Percentiles rank a stretch among this genome's conserved stretches.
Conservation (phyloP, 64 coral and sea anemone species). For the Trachythela sp. region DNA sequence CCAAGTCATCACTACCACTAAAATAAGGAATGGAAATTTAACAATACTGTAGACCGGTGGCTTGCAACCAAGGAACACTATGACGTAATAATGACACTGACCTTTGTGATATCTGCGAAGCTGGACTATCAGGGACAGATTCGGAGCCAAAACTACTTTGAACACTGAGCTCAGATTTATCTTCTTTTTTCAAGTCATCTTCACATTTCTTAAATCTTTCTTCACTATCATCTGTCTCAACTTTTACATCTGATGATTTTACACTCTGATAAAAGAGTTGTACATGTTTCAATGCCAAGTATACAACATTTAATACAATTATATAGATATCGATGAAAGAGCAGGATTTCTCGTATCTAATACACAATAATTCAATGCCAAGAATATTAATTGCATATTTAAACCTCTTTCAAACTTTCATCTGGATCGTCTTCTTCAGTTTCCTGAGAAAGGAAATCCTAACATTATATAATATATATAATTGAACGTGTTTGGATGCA, state of each 20-base stretch:
- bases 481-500: not conserved
- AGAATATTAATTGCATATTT: not conserved
- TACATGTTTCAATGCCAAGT: too few species aligned
- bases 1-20: conserved; percentile 64
- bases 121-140: conserved; percentile 87
- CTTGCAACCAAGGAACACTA: too few species aligned
- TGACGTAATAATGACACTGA: not conserved
- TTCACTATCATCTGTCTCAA: not conserved
- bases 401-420: not conserved
- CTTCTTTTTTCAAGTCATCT: conserved; percentile 15
- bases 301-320: too few species aligned
- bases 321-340: too few species aligned
- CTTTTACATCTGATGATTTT: not conserved
- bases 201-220: conserved; percentile 6
- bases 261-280: not conserved
- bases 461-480: not conserved
- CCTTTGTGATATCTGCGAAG: conserved; percentile 94
- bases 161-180: conserved; percentile 20
- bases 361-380: too few species aligned
- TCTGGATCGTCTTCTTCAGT: not conserved
- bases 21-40: not conserved
- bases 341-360: too few species aligned
- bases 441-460: not conserved
- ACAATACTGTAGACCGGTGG: not conserved
- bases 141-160: conserved; percentile 74